Percentiles rank a stretch among this genome's conserved stretches.
These are phyloP conservation scores for Cladopsammia gracilis DNA, from an alignment of 64 coral and sea anemone genomes.

Conservation along the genomic window DNA sequence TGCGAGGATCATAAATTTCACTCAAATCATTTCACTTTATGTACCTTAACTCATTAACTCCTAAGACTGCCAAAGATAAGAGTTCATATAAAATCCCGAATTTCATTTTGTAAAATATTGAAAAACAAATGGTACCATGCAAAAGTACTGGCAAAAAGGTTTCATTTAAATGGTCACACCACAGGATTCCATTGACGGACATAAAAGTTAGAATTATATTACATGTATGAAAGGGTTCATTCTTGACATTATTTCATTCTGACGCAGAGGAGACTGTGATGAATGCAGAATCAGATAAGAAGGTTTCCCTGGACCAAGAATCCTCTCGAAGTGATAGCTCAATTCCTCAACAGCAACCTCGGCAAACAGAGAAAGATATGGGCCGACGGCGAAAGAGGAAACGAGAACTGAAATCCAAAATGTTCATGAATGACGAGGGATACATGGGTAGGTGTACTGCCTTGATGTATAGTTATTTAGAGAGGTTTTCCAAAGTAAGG, in stretches of 20 bases:
- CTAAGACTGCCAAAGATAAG: no score
- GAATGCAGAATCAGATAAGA: background rate
- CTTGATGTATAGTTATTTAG: no score
- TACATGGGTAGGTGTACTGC: conserved; percentile 72
- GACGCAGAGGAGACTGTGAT: background rate
- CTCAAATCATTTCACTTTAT: no score
- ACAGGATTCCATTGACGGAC: no score
- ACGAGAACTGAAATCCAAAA: conserved; percentile 76
- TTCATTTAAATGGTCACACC: no score
- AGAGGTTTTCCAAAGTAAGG: no score
- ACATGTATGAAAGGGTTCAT: no score
- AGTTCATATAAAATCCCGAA: no score
- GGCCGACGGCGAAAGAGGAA: conserved; percentile 62
- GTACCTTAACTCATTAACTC: no score
- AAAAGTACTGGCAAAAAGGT: no score
- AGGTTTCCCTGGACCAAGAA: background rate
- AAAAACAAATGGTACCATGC: background rate
- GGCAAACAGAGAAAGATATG: background rate
- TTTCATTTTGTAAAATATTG: background rate
- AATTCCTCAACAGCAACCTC: conserved; percentile 59
- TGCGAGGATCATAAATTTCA: no score
- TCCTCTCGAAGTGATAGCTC: conserved; percentile 32
- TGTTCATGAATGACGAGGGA: conserved; percentile 82
- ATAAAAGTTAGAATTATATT: no score
- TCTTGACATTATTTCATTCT: background rate